Evolutionary conservation across 2,888 invertebrate genomes (phyloP).

Genomic region (Nephrotoma guestfalica): DNA sequence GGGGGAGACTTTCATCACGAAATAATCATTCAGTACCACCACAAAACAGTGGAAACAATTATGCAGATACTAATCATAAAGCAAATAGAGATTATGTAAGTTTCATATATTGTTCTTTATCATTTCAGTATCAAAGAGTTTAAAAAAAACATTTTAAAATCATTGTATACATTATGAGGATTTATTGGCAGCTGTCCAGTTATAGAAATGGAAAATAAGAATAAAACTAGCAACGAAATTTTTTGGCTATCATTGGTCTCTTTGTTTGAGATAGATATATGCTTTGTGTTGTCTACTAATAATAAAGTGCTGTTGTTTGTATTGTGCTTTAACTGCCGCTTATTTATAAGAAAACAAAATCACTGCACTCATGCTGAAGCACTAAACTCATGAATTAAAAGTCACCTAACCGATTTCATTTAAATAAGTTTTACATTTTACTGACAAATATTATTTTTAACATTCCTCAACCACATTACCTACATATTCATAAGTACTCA

Average conservation of each 20-base stretch:
- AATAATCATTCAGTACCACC: constrained; percentile 37
- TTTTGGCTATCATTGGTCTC: background rate
- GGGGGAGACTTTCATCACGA: constrained; percentile 52
- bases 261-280: background rate
- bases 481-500: background rate
- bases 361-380: background rate
- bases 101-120: constrained; percentile 11
- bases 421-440: background rate
- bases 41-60: constrained; percentile 37
- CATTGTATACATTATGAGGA: background rate
- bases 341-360: background rate
- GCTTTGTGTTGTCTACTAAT: background rate
- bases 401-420: background rate
- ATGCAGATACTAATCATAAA: constrained; percentile 47
- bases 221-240: background rate
- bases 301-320: background rate
- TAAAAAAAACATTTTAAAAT: background rate
- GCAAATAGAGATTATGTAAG: constrained; percentile 60
- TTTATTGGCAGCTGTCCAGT: background rate
- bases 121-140: background rate
- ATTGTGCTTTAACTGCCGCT: background rate
- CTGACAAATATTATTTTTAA: background rate
- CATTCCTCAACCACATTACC: background rate
- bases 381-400: background rate
- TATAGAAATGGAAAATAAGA: background rate